Evolutionary conservation across 2,113 vertebrate species (phyloP).

Genomic region (Caranx melampygus): DNA sequence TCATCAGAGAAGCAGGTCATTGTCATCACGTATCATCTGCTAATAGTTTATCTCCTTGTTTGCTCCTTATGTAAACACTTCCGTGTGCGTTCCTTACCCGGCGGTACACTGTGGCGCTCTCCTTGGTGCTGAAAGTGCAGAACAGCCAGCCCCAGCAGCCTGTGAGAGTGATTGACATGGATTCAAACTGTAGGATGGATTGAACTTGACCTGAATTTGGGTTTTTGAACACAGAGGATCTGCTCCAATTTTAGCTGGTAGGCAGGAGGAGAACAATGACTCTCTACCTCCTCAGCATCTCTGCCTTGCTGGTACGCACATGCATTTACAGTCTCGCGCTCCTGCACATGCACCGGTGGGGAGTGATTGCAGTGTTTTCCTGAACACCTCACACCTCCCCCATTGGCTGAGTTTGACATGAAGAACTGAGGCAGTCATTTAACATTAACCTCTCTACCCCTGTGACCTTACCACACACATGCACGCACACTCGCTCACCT

Average conservation of each 20-base stretch:
- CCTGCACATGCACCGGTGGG: conserved; percentile 3
- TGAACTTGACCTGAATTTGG: conserved; percentile 77
- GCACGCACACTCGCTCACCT: conserved; percentile 1
- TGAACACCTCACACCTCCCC: conserved; percentile 16
- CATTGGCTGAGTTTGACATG: conserved; percentile 57
- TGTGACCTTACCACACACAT: conserved; percentile 45
- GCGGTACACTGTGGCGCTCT: conserved; percentile 57
- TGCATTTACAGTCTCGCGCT: conserved; percentile 14
- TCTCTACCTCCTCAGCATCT: conserved; percentile 36
- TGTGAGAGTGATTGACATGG: conserved; percentile 64
- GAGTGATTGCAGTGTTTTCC: conserved; percentile 2
- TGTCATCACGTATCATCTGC: conserved; percentile 29
- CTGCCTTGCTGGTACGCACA: not conserved
- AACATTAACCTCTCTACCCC: conserved; percentile 52
- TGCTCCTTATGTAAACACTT: conserved; percentile 13
- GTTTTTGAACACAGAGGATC: conserved; percentile 65
- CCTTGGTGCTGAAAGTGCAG: conserved; percentile 79
- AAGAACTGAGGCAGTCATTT: conserved; percentile 46
- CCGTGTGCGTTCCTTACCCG: conserved; percentile 22
- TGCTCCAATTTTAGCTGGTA: conserved; percentile 64
- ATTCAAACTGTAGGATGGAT: conserved; percentile 56
- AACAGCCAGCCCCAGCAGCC: conserved; percentile 52
- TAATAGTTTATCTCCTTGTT: conserved; percentile 39
- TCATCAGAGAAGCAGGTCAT: conserved; percentile 40
- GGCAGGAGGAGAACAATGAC: conserved; percentile 46